These are phyloP conservation scores for Hyles euphorbiae DNA, from an alignment of 1,140 invertebrate species.

Conservation along the genomic window DNA sequence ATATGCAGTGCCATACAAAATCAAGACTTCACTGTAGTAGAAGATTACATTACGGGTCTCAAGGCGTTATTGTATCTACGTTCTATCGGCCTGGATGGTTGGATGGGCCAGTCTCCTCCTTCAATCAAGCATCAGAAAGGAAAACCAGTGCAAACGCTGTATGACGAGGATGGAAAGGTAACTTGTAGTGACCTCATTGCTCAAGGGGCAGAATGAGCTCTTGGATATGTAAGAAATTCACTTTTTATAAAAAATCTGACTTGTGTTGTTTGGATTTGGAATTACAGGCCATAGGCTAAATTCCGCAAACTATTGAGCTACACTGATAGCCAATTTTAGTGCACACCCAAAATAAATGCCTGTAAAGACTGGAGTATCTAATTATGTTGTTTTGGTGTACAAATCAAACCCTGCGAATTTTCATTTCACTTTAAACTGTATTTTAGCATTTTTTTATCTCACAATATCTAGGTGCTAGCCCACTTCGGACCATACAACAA, in stretches of 20 bases:
- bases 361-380: too few relatives aligned
- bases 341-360: neutral
- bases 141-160: slow-evolving; percentile 85
- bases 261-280: too few relatives aligned
- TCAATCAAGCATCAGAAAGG: slow-evolving; percentile 93
- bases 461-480: slow-evolving; percentile 82
- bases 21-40: slow-evolving; percentile 97
- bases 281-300: too few relatives aligned
- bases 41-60: slow-evolving; percentile 94
- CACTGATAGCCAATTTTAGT: neutral
- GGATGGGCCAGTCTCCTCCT: slow-evolving; percentile 97
- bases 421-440: too few relatives aligned
- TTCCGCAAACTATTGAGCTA: neutral
- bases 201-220: neutral
- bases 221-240: too few relatives aligned
- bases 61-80: slow-evolving; percentile 93
- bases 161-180: slow-evolving; percentile 81
- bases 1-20: slow-evolving; percentile 98
- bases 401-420: too few relatives aligned
- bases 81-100: slow-evolving; percentile 80
- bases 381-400: too few relatives aligned
- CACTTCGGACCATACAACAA: slow-evolving; percentile 93
- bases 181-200: neutral
- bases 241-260: too few relatives aligned
- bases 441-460: neutral